These are phyloP conservation scores for Uropetala carovei DNA, from an alignment of 2,888 invertebrate species.

Conservation along the genomic window DNA sequence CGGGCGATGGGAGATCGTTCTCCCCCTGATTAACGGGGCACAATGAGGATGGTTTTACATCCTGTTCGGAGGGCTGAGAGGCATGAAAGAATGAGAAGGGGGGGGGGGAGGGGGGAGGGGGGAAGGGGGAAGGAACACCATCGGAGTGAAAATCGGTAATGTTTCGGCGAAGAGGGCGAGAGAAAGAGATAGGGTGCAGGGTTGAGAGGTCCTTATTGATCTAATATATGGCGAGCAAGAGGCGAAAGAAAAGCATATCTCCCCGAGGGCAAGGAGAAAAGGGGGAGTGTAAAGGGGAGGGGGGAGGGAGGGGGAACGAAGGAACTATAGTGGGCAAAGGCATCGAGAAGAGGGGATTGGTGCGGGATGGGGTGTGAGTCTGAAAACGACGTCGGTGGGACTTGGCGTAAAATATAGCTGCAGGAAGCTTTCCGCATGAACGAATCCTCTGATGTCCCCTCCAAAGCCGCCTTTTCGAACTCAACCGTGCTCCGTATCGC, in stretches of 20 bases:
- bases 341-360: no score
- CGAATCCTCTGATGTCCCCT: conserved; percentile 48
- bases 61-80: background rate
- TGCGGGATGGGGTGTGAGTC: background rate
- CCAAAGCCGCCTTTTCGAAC: conserved; percentile 55
- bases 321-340: no score
- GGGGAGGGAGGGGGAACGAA: background rate
- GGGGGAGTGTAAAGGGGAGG: background rate
- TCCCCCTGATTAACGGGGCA: background rate
- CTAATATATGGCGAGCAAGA: background rate
- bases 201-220: background rate
- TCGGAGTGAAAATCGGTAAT: background rate
- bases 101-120: no score
- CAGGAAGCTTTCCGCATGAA: conserved; percentile 61
- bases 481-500: conserved; percentile 27
- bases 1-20: background rate
- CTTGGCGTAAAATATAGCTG: conserved; percentile 58
- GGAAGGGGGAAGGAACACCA: background rate
- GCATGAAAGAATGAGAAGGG: background rate
- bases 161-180: background rate
- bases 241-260: background rate
- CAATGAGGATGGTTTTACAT: conserved; percentile 2
- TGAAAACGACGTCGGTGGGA: conserved; percentile 31
- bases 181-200: background rate
- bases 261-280: background rate